Percentiles rank a stretch among this genome's conserved stretches.
Evolutionary conservation across 2,888 invertebrate genomes (phyloP).

Genomic region (Augiades crinisus): DNA sequence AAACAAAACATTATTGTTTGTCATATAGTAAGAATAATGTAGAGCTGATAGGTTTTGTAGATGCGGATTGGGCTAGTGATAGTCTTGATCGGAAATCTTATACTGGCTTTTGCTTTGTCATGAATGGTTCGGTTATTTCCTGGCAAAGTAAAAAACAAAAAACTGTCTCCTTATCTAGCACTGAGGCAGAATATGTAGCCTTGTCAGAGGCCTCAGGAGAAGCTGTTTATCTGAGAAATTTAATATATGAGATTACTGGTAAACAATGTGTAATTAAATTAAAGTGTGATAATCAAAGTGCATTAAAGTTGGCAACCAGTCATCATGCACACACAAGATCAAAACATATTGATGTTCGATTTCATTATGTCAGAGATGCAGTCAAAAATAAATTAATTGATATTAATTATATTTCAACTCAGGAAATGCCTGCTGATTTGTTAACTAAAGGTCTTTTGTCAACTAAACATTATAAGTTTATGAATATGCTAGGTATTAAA

Average conservation of each 20-base stretch:
- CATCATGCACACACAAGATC: slow-evolving; percentile 9
- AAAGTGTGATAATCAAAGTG: slow-evolving; percentile 25
- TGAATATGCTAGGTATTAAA: background rate
- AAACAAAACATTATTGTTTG: slow-evolving; percentile 28
- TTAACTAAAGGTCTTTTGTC: slow-evolving; percentile 4
- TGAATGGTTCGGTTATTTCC: slow-evolving; percentile 14
- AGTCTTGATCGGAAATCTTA: slow-evolving; percentile 7
- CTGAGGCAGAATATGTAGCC: slow-evolving; percentile 20
- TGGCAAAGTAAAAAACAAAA: slow-evolving; percentile 22
- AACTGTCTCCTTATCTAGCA: slow-evolving; percentile 14
- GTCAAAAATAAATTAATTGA: slow-evolving; percentile 12
- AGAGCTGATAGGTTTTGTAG: slow-evolving; percentile 29
- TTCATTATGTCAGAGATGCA: slow-evolving; percentile 14
- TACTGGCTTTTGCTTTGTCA: slow-evolving; percentile 10
- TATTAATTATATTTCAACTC: slow-evolving; percentile 13
- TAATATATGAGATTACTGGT: slow-evolving; percentile 12
- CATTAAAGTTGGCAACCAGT: slow-evolving; percentile 17
- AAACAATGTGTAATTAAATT: slow-evolving; percentile 1
- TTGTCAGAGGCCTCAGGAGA: slow-evolving; percentile 19
- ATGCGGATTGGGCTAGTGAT: slow-evolving; percentile 32
- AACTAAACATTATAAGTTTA: slow-evolving; percentile 17
- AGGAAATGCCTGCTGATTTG: slow-evolving; percentile 15
- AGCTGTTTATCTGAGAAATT: slow-evolving; percentile 16
- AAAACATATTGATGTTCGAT: slow-evolving; percentile 19
- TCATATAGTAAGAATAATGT: slow-evolving; percentile 24